Evolutionary conservation across 2,888 invertebrate genomes (phyloP).

Genomic region (Idaea straminata): DNA sequence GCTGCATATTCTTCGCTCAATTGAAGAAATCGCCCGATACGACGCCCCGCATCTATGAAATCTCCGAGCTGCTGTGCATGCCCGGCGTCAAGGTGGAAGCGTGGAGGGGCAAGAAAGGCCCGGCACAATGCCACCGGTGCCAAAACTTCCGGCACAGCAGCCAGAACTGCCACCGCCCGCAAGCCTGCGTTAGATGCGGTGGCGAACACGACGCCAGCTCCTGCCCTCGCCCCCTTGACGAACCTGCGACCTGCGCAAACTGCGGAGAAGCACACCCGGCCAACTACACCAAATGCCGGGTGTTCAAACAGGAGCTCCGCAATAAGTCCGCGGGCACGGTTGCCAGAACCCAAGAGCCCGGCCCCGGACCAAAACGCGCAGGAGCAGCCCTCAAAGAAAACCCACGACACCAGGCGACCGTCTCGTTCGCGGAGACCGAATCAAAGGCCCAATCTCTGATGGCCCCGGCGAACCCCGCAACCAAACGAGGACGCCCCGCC

Average conservation of each 20-base stretch:
- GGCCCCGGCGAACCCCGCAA: too few relatives aligned
- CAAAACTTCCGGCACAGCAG: conserved; percentile 27
- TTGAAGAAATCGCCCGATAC: conserved; percentile 11
- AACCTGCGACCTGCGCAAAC: conserved; percentile 21
- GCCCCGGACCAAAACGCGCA: too few relatives aligned
- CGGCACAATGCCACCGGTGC: conserved; percentile 30
- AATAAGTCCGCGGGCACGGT: conserved; percentile 16
- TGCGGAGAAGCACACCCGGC: conserved; percentile 22
- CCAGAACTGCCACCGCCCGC: conserved; percentile 25
- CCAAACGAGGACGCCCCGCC: neutral
- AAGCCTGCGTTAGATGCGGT: conserved; percentile 18
- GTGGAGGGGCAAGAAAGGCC: conserved; percentile 21
- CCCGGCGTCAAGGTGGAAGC: conserved; percentile 22
- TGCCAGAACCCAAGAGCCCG: conserved; percentile 7
- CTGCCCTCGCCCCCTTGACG: conserved; percentile 14
- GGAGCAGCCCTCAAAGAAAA: too few relatives aligned
- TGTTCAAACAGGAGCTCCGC: conserved; percentile 6
- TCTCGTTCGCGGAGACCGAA: too few relatives aligned
- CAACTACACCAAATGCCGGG: conserved; percentile 19
- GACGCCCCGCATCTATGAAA: conserved; percentile 20
- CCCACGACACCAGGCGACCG: too few relatives aligned
- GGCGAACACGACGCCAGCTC: conserved; percentile 13
- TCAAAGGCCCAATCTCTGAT: too few relatives aligned
- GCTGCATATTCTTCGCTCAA: conserved; percentile 21
- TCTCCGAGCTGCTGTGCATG: conserved; percentile 24